Evolutionary conservation across 2,888 invertebrate species (phyloP).

Genomic region (Andrena praecox): DNA sequence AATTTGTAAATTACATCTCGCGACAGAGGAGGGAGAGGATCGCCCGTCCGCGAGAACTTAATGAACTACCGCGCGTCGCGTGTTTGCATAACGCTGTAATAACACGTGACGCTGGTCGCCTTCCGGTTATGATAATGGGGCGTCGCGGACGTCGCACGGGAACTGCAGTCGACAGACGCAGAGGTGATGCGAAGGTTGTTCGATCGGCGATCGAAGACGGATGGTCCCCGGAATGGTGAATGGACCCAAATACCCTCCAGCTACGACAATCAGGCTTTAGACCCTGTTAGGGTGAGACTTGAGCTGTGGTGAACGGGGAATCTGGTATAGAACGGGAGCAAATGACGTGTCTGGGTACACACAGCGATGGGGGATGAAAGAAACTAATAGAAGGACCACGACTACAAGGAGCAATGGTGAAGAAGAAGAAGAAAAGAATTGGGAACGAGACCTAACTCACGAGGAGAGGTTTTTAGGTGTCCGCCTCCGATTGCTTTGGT

Average conservation of each 20-base stretch:
- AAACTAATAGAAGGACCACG: too few species aligned
- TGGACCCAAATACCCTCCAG: background rate
- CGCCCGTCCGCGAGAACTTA: slow-evolving; percentile 32
- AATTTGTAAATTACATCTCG: slow-evolving; percentile 77
- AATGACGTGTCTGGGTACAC: too few species aligned
- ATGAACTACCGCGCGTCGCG: slow-evolving; percentile 36
- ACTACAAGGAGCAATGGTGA: too few species aligned
- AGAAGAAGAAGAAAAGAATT: too few species aligned
- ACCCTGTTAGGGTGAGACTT: background rate
- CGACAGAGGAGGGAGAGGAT: background rate
- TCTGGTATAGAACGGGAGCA: too few species aligned
- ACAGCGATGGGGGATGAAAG: too few species aligned
- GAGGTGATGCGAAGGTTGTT: slow-evolving; percentile 11
- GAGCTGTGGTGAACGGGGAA: background rate
- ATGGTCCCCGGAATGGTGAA: slow-evolving; percentile 10
- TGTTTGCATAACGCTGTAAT: slow-evolving; percentile 56
- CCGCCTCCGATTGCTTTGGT: too few species aligned
- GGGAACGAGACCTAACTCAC: too few species aligned
- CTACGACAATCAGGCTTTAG: slow-evolving; percentile 11
- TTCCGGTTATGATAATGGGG: slow-evolving; percentile 58
- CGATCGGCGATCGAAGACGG: background rate
- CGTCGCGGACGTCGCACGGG: background rate
- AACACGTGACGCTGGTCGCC: slow-evolving; percentile 40
- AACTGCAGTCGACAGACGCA: slow-evolving; percentile 14
- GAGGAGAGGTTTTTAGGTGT: too few species aligned